Percentiles rank a stretch among this genome's conserved stretches.
phyloP scores from a whole-genome alignment of 2,113 vertebrate genomes.

The chimpanzee (Pan troglodytes) region DNA sequence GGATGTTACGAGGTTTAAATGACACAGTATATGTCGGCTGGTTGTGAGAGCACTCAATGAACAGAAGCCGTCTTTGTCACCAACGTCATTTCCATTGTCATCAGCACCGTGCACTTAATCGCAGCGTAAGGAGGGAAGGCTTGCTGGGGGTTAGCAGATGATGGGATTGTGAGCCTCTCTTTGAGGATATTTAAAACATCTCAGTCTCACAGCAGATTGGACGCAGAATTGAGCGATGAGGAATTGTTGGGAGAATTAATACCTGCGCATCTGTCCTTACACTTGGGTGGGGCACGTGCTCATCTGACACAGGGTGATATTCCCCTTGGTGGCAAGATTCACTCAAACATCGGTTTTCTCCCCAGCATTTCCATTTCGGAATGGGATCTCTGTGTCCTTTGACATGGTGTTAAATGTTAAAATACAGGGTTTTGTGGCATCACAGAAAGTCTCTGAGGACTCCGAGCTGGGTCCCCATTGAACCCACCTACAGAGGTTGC shows the following conservation, averaged over 20 bases:
- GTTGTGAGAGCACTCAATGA: not conserved
- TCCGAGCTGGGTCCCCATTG: fast-evolving
- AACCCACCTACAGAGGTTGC: fast-evolving
- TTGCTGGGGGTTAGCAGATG: not conserved
- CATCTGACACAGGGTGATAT: fast-evolving
- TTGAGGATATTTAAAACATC: no score
- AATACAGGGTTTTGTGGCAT: fast-evolving
- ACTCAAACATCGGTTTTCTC: not conserved
- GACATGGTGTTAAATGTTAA: fast-evolving
- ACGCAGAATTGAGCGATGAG: fast-evolving
- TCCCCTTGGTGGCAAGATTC: fast-evolving
- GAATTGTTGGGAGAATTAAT: fast-evolving
- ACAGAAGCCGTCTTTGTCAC: fast-evolving
- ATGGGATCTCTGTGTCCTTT: fast-evolving
- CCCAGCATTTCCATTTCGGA: fast-evolving
- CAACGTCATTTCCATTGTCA: fast-evolving
- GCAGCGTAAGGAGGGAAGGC: not conserved
- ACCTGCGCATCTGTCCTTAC: fast-evolving
- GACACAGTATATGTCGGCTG: fast-evolving
- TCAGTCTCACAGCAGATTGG: fast-evolving
- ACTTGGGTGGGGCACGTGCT: not conserved
- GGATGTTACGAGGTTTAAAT: fast-evolving
- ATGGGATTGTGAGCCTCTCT: not conserved
- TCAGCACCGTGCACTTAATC: fast-evolving
- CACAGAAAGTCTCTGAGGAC: fast-evolving